Base-by-base conservation (phyloP, 2,888 invertebrate species). In the Galerucella calmariensis region DNA sequence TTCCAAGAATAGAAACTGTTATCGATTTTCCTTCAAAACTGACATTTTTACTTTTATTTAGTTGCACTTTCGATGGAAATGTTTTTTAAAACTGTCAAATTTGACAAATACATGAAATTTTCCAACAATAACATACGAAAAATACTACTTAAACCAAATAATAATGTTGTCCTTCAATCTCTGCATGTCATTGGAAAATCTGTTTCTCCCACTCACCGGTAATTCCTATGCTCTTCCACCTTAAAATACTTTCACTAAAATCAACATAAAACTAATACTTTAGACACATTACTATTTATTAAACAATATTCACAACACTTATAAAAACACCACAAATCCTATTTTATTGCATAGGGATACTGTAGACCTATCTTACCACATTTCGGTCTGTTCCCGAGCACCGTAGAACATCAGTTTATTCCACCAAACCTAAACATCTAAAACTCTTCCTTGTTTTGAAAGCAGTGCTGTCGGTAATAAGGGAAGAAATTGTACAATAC, bases 291-390 rank as follows among this genome's bases (percentile, higher is more conserved):
- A 46, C 63, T 44, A 41, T 10, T 65, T 65, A 46, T 44, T 4
- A 44, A 69, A 69, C 16, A 63, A 63, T 51, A 69, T 51, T 53
- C 51, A 69, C 51, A 35, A 66, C 71, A 71, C 58, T 56, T 59
- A 67, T 66, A 59, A 72, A 67, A 66, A 66, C 71, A 66, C 56
- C 20, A 65, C 20, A 67, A 58, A 72, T 58, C n/a, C 53, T 44
- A 69, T 62, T 72, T 72, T 58, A 41, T 72, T 58, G 56, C 66
- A 48, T 46, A 53, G 35, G 61, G 20, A 65, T 44, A 63, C 44
- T 48, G 46, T 72, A 66, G 66, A 46, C 66, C 62, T 67, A 27
- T 44, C 59, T 11, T 48, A 67, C 58, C 44, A 16, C 71, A 65
- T 72, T 72, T 72, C 24, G 48, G 46, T 35, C 27, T 67, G 66